Evolutionary conservation across 2,113 vertebrate genomes (phyloP), one percentile per base, ranked within the genome.

Genomic region (Nycticebus coucang): DNA sequence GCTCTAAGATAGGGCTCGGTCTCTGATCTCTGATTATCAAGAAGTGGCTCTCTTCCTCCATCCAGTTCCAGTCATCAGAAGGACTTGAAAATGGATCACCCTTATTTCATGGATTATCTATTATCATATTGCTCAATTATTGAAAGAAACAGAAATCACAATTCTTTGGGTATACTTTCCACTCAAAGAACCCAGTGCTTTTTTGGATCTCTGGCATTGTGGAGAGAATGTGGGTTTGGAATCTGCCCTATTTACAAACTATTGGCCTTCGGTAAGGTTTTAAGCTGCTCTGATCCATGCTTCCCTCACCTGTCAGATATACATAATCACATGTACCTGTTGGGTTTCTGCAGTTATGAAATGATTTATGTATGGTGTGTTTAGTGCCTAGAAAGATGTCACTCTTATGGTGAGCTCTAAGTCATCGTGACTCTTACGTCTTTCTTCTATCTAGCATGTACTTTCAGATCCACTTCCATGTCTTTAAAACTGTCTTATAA

Each of bases 401-500:
- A 64, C 53, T 19, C 14, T 74, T n/a, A 30, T 35, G 22, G 53
- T 26, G 11, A 50, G 41, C 62, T 24, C 28, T 45, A 41, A 64
- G 59, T 80, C 55, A 66, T 0, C 83, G 15, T 74, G 69, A 79
- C 37, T 90, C 72, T 93, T 95, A 45, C 18, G 82, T 74, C 75
- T 62, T 90, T 17, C 57, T 84, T 59, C 75, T 93, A 5, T 53
- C 45, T 87, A 74, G 14, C 0, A 26, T 59, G 71, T 41, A 69
- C 37, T 87, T 95, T 95, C 62, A 41, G 33, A 94, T 88, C 9
- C 15, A 81, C 37, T 97, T 87, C 81, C 66, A 90, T 59, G 33
- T 84, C 88, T 85, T 62, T 88, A 72, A 94, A 90, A 75, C 81
- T 95, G 72, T 84, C 85, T 95, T 22, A 57, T 74, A 91, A 96